Percentiles rank a stretch among this genome's conserved stretches.
phyloP scores from a whole-genome alignment of 1,140 invertebrate species.

The Pachyrhynchus sulphureomaculatus region DNA sequence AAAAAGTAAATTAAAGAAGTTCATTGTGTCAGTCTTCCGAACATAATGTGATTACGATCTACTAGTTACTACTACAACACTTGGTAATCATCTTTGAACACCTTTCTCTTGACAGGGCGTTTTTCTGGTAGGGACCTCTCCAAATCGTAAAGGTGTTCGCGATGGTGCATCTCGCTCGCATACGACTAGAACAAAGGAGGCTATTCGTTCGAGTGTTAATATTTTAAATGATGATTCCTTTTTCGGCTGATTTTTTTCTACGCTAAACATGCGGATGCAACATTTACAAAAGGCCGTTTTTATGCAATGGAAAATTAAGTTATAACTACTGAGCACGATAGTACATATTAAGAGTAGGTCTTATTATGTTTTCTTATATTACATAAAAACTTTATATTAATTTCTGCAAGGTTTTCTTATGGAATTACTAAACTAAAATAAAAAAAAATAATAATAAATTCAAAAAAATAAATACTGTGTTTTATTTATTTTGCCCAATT shows the following conservation, averaged over 20 bases:
- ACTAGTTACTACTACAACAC: neutral
- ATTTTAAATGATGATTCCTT: slow-evolving; percentile 27
- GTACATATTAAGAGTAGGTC: too few relatives aligned
- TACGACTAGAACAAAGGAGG: slow-evolving; percentile 51
- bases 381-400: neutral
- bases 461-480: too few relatives aligned
- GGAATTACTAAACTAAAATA: neutral
- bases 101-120: slow-evolving; percentile 39
- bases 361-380: neutral
- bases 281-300: too few relatives aligned
- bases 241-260: slow-evolving; percentile 13
- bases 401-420: neutral
- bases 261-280: neutral
- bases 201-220: slow-evolving; percentile 20
- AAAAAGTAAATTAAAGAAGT: too few relatives aligned
- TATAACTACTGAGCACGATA: too few relatives aligned
- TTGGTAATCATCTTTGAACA: slow-evolving; percentile 1
- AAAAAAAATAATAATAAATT: neutral
- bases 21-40: slow-evolving; percentile 1
- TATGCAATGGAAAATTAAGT: too few relatives aligned
- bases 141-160: slow-evolving; percentile 56
- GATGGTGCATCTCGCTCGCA: slow-evolving; percentile 58
- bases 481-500: too few relatives aligned
- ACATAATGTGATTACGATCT: neutral
- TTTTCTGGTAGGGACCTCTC: slow-evolving; percentile 49